Evolutionary conservation across 2,888 invertebrate genomes (phyloP), one percentile per base, ranked within the genome.

Genomic region (Phalera bucephala): DNA sequence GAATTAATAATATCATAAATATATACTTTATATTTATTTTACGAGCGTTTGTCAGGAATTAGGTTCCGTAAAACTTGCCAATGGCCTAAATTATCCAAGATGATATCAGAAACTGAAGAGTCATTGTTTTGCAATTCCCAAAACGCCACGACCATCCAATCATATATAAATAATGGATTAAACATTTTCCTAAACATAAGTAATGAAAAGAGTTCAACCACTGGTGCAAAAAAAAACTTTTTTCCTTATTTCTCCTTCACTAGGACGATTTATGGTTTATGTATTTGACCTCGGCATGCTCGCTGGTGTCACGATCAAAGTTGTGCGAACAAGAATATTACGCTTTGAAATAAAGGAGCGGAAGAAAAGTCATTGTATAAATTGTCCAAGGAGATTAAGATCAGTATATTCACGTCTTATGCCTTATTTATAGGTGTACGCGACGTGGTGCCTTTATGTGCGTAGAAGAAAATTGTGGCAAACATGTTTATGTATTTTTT

Each of bases 191-290:
- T 64, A 60, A 59, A 66, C 65, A 68, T 57, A 70, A 74, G 70
- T 75, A 75, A 78, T 73, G 71, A 78, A 79, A 70, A 67, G 64
- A 69, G 63, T 69, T 72, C 64, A 68, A 73, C 67, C 68, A 68
- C 56, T 70, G 59, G 61, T 64, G 70, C 64, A 71, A 67, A 73
- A 55, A 69, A 72, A 64, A 55, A 52, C 59, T 67, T 69, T 77
- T 71, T 66, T 62, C 64, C 60, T 65, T 65, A 72, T 74, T 76
- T 74, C 68, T 69, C 58, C 64, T 64, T 61, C 50, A 71, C 64
- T 62, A 64, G 70, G 69, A 71, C 71, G 67, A 81, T 82, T 82
- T 81, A 81, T 79, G 67, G 77, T 72, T 80, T 78, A 78, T 80
- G 70, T 80, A 68, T 79, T 77, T 76, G 80, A 79, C 81, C 81